Percentiles rank a stretch among this genome's conserved stretches.
Conservation (phyloP, 2,888 invertebrate species). For the Sminthurides aquaticus region DNA sequence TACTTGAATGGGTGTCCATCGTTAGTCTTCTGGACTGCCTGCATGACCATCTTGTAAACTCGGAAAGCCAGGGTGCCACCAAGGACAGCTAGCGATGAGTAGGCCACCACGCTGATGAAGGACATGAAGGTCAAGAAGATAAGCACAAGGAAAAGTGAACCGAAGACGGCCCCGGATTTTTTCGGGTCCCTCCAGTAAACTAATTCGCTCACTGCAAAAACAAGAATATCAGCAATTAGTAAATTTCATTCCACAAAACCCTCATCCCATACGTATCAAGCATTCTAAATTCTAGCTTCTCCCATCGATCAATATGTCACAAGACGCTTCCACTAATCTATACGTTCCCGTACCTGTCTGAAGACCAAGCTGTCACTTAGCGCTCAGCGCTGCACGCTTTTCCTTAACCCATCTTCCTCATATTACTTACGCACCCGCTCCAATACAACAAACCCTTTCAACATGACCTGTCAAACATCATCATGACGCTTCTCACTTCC, state of each 20-base stretch:
- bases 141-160: constrained; percentile 77
- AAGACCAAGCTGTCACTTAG: too few species aligned
- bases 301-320: constrained; percentile 4
- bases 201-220: constrained; percentile 77
- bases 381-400: too few species aligned
- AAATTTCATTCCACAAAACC: background rate
- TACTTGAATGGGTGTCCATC: constrained; percentile 98
- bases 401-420: too few species aligned
- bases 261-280: background rate
- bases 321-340: constrained; percentile 1
- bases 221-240: too few species aligned
- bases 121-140: constrained; percentile 91
- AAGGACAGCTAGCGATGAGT: constrained; percentile 77
- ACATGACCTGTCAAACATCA: too few species aligned
- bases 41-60: constrained; percentile 89
- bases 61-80: constrained; percentile 86
- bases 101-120: constrained; percentile 89
- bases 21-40: constrained; percentile 87
- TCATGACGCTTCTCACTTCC: too few species aligned
- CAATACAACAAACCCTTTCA: too few species aligned
- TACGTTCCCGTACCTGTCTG: too few species aligned
- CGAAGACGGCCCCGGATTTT: constrained; percentile 89
- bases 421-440: too few species aligned
- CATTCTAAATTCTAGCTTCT: too few species aligned
- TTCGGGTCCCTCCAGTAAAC: constrained; percentile 97